A percentile compares a stretch with the other conserved stretches of the same genome.
These are phyloP conservation scores for Thalassophryne amazonica DNA, from an alignment of 2,797 vertebrate species.

Conservation along the genomic window DNA sequence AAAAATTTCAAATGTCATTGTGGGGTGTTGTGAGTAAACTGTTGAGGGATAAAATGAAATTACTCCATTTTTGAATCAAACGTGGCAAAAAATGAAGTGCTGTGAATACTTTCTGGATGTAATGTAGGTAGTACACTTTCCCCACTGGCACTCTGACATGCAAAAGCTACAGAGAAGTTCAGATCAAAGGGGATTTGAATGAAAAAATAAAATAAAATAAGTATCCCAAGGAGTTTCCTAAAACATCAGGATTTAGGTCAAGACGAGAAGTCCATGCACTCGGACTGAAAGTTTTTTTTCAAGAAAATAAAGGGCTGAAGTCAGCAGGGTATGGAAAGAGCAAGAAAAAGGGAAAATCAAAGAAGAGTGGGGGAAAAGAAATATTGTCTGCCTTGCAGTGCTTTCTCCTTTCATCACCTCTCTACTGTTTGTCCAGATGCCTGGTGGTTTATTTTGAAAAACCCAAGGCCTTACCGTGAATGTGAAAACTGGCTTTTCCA, in stretches of 20 bases:
- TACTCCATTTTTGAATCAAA: too few species aligned
- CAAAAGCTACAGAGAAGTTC: slow-evolving; percentile 18
- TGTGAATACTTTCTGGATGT: too few species aligned
- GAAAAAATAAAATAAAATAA: slow-evolving; percentile 51
- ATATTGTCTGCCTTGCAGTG: slow-evolving; percentile 1
- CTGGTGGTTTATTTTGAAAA: slow-evolving; percentile 59
- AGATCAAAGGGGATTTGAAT: slow-evolving; percentile 40
- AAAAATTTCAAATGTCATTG: too few species aligned
- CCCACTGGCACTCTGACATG: slow-evolving; percentile 17
- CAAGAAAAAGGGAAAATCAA: slow-evolving; percentile 3
- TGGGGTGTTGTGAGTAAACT: too few species aligned
- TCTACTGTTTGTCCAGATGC: slow-evolving; percentile 69
- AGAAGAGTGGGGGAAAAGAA: slow-evolving; percentile 1
- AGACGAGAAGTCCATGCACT: slow-evolving; percentile 11
- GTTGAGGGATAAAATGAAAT: too few species aligned
- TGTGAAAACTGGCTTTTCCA: slow-evolving; percentile 12
- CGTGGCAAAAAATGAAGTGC: too few species aligned
- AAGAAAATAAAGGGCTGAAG: slow-evolving; percentile 5
- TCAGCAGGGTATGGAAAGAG: background rate
- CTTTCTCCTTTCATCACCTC: slow-evolving; percentile 48
- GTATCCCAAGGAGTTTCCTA: slow-evolving; percentile 34
- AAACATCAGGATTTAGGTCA: slow-evolving; percentile 43
- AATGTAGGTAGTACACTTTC: too few species aligned
- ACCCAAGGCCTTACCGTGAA: slow-evolving; percentile 24
- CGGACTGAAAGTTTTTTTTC: slow-evolving; percentile 2